A percentile compares a stretch with the other conserved stretches of the same genome.
phyloP scores from a whole-genome alignment of 1,140 invertebrate species.

The Brachionus paranguensis region DNA sequence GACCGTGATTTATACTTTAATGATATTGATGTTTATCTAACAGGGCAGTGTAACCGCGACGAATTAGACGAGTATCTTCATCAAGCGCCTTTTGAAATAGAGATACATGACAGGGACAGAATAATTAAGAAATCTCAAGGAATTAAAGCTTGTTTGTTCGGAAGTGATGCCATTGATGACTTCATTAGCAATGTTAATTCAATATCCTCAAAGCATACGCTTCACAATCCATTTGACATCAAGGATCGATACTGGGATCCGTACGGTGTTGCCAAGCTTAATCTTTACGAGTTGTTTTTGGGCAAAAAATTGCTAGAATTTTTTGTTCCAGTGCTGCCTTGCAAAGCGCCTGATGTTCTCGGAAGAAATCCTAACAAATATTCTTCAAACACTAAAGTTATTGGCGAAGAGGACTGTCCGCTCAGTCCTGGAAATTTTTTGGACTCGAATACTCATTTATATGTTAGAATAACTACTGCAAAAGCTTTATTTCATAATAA shows the following conservation, averaged over 20 bases:
- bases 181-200: constrained; percentile 52
- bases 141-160: constrained; percentile 50
- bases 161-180: constrained; percentile 54
- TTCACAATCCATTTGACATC: constrained; percentile 51
- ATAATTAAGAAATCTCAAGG: neutral
- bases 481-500: constrained; percentile 29
- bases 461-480: constrained; percentile 22
- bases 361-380: neutral
- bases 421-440: neutral
- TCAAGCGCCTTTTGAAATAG: constrained; percentile 49
- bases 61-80: constrained; percentile 49
- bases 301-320: constrained; percentile 49
- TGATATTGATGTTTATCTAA: constrained; percentile 51
- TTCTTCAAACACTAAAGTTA: constrained; percentile 22
- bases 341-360: constrained; percentile 47
- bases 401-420: constrained; percentile 11
- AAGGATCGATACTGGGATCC: constrained; percentile 53
- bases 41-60: constrained; percentile 46
- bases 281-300: constrained; percentile 51
- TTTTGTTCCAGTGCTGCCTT: constrained; percentile 49
- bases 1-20: constrained; percentile 50
- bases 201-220: constrained; percentile 48
- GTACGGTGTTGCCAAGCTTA: constrained; percentile 49
- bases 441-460: constrained; percentile 11
- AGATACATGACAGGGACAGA: constrained; percentile 52